These are phyloP conservation scores for Aromia moschata DNA, from an alignment of 2,888 invertebrate species.

Conservation along the genomic window DNA sequence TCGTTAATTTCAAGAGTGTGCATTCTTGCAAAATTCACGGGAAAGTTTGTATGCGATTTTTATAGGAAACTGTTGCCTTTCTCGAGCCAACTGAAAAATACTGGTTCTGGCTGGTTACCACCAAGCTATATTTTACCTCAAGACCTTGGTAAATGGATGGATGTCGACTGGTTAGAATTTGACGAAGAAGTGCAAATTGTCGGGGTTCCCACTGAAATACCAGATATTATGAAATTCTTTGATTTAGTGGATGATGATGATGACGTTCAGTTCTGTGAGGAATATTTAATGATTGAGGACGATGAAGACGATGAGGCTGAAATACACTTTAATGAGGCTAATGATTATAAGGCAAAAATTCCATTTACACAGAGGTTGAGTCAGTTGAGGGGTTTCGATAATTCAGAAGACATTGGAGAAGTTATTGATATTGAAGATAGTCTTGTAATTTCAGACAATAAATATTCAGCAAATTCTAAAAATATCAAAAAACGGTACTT, in stretches of 20 bases:
- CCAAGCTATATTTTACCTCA: constrained; percentile 57
- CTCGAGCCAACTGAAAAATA: constrained; percentile 52
- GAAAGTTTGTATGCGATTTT: constrained; percentile 60
- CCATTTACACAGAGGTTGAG: not conserved
- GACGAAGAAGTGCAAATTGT: constrained; percentile 46
- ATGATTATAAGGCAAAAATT: not conserved
- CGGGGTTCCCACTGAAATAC: constrained; percentile 38
- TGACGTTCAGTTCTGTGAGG: constrained; percentile 49
- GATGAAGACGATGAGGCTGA: constrained; percentile 34
- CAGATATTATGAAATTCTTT: constrained; percentile 40
- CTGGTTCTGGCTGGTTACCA: constrained; percentile 60
- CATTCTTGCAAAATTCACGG: constrained; percentile 56
- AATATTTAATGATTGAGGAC: constrained; percentile 48
- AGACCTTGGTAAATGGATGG: constrained; percentile 62
- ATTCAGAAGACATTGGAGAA: constrained; percentile 34
- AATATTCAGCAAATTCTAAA: too few relatives aligned
- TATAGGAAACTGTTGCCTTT: constrained; percentile 59
- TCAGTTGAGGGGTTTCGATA: constrained; percentile 26
- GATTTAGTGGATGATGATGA: constrained; percentile 48
- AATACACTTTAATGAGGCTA: not conserved
- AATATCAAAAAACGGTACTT: too few relatives aligned
- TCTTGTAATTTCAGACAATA: too few relatives aligned
- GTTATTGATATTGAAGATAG: constrained; percentile 2
- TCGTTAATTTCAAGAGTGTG: constrained; percentile 63
- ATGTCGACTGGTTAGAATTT: constrained; percentile 57